Percentiles rank a stretch among this genome's conserved stretches.
phyloP scores from a whole-genome alignment of 2,113 vertebrate genomes.

The Sorex fumeus region DNA sequence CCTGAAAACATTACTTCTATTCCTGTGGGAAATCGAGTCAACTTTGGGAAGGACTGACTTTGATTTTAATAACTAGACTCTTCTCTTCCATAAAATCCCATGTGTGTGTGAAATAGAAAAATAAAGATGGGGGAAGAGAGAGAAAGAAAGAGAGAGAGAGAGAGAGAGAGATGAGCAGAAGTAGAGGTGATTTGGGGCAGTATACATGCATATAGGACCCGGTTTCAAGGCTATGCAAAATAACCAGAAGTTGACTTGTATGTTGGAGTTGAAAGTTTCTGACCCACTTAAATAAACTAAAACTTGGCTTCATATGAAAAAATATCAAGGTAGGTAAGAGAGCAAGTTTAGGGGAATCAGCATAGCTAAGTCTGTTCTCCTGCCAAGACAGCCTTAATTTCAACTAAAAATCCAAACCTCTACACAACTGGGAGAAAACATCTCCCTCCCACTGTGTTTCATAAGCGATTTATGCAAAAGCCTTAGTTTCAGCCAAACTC shows the following conservation, averaged over 20 bases:
- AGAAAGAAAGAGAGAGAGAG: no score
- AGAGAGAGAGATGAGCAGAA: no score
- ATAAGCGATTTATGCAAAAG: conserved; percentile 69
- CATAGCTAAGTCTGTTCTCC: not conserved
- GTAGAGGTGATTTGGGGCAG: no score
- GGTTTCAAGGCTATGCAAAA: not conserved
- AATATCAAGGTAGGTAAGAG: not conserved
- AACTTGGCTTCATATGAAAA: not conserved
- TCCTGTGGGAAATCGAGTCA: not conserved
- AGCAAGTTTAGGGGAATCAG: not conserved
- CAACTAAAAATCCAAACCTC: conserved; percentile 21
- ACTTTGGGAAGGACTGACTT: not conserved
- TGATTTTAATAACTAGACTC: not conserved
- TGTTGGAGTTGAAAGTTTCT: not conserved
- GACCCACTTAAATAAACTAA: not conserved
- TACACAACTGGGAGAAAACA: not conserved
- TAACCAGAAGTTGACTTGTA: not conserved
- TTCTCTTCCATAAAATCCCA: not conserved
- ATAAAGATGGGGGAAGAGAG: no score
- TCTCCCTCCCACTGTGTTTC: conserved; percentile 63
- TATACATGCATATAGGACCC: not conserved
- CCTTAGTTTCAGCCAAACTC: conserved; percentile 34
- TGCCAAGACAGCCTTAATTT: not conserved
- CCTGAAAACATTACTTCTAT: not conserved
- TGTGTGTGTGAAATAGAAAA: no score